These are phyloP conservation scores for Aquatica leii DNA, from an alignment of 2,888 invertebrate genomes.

Conservation along the genomic window DNA sequence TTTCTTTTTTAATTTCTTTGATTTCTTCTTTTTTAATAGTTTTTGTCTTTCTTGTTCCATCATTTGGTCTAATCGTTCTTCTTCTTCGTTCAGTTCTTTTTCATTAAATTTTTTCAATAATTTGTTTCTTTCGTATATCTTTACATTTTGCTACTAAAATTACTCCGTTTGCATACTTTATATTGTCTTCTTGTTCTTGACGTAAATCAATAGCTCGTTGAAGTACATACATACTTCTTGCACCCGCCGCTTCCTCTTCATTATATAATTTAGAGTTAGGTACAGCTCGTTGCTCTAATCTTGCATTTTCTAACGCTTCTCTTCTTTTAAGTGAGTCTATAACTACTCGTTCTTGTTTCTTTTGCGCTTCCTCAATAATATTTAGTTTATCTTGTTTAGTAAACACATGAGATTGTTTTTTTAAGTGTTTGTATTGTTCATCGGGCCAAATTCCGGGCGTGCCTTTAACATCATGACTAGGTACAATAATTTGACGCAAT, in stretches of 20 bases:
- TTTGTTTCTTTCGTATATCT: conserved; percentile 85
- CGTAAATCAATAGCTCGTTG: conserved; percentile 64
- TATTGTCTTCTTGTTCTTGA: conserved; percentile 71
- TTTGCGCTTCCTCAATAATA: conserved; percentile 59
- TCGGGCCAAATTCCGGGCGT: conserved; percentile 69
- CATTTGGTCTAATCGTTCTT: conserved; percentile 69
- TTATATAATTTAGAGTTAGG: conserved; percentile 37
- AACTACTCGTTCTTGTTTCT: conserved; percentile 61
- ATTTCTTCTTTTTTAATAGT: conserved; percentile 65
- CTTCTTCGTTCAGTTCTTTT: conserved; percentile 67
- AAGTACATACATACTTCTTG: conserved; percentile 62
- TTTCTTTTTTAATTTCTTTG: conserved; percentile 59
- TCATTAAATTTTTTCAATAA: conserved; percentile 70
- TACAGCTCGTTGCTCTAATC: conserved; percentile 40
- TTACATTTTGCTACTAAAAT: conserved; percentile 86
- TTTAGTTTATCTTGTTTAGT: conserved; percentile 61
- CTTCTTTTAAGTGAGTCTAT: conserved; percentile 69
- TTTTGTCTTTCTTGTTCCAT: conserved; percentile 74
- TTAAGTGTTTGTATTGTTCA: conserved; percentile 68
- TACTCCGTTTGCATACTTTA: conserved; percentile 77
- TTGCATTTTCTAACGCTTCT: conserved; percentile 45
- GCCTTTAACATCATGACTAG: conserved; percentile 62
- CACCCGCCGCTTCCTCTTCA: conserved; percentile 63
- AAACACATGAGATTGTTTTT: conserved; percentile 66
- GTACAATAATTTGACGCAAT: conserved; percentile 63